Conservation (phyloP, 2,888 invertebrate genomes). For the Siphonodentalium dalli region DNA sequence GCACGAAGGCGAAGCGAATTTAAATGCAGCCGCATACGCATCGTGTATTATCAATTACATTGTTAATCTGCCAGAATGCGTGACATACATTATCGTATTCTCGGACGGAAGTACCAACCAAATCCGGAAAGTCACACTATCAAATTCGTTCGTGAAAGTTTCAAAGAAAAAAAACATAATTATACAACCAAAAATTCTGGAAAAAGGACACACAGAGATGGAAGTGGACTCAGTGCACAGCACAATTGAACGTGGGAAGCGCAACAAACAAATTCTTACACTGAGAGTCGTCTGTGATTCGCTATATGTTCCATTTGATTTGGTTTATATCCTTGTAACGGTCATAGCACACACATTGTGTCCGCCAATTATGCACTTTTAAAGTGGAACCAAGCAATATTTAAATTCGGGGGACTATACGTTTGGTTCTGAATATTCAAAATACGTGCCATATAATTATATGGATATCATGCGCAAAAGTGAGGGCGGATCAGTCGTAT, state of each 20-base stretch:
- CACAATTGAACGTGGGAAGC: conserved; percentile 16
- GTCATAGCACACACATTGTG: too few species aligned
- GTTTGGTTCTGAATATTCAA: too few species aligned
- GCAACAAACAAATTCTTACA: conserved; percentile 1
- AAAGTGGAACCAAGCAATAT: too few species aligned
- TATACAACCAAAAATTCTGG: conserved; percentile 21
- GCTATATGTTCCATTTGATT: too few species aligned
- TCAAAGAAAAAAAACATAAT: conserved; percentile 6
- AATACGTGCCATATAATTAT: conserved; percentile 18
- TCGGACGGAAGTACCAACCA: conserved; percentile 24
- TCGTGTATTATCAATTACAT: conserved; percentile 15
- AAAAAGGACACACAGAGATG: conserved; percentile 25
- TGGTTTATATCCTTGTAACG: too few species aligned
- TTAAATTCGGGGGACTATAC: too few species aligned
- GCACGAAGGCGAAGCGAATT: conserved; percentile 19
- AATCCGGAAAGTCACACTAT: conserved; percentile 17
- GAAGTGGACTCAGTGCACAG: conserved; percentile 25
- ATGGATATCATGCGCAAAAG: conserved; percentile 11
- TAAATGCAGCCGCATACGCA: conserved; percentile 15
- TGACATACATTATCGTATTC: conserved; percentile 14
- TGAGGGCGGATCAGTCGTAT: conserved; percentile 8
- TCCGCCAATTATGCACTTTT: too few species aligned
- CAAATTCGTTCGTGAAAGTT: conserved; percentile 16
- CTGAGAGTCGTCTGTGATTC: too few species aligned
- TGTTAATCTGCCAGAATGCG: background rate